Evolutionary conservation across 2,797 vertebrate species (phyloP), one percentile per base, ranked within the genome.

Genomic region (Rhabdophis nuchalis): DNA sequence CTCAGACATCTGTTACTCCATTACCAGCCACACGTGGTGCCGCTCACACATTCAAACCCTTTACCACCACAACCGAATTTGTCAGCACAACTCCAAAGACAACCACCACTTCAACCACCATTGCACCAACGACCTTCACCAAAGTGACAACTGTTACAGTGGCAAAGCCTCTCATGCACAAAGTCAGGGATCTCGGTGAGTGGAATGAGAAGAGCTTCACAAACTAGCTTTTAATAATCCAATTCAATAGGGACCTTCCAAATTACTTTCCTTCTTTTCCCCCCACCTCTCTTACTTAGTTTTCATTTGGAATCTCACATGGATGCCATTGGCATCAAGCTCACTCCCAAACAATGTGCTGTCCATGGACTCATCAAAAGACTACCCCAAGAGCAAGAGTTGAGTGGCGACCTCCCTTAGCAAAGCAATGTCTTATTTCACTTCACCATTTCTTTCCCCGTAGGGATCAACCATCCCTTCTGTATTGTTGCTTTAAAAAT

Each of bases 141-240:
- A 94, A 95, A 7, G 96, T 97, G 14, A 64, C 90, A 82, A 56
- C 36, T 3, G 88, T 96, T 57, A 95, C 95, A 90, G 93, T 93
- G 72, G 86, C 89, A 91, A 98, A 97, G 96, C 95, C 97, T 54
- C 97, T 97, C 53, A 96, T 96, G 56, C 97, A 98, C 12, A 98
- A 98, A 97, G 96, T 98, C 97, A 96, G 97, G 93, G 98, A 98
- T 25, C 97, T 93, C 97, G 99, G 99, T 99, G 96, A 98, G 96
- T 97, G 93, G 64, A 36, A 14, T 0, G 1, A 72, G 72, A 23
- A 6, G 41, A 92, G 10, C 32, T 53, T 82, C 77, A 46, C 77
- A 11, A 25, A 5, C 41, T 82, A 82, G 36, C 23, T 46, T 46
- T 82, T 46, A 82, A 82, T 82, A 46, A 82, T 10, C 36, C 36